Conservation (phyloP, 2,797 vertebrate species). For the Mus minutoides region DNA sequence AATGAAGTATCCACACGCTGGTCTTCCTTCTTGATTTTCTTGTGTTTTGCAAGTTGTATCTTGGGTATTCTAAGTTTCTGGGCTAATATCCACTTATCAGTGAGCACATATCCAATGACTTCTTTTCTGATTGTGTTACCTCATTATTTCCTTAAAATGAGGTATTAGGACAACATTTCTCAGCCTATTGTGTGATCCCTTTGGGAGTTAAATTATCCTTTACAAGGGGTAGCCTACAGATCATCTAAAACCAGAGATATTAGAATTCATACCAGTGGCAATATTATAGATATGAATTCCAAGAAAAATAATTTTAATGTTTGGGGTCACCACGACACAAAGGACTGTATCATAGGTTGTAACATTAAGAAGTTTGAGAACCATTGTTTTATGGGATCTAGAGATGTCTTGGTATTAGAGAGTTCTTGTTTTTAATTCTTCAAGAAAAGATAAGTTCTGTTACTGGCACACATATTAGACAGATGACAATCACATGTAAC, state of each 20-base stretch:
- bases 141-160: not conserved
- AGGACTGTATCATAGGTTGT: not conserved
- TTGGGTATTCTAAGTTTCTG: too few relatives aligned
- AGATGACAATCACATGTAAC: not conserved
- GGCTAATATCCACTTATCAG: too few relatives aligned
- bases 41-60: too few relatives aligned
- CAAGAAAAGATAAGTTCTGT: not conserved
- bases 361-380: not conserved
- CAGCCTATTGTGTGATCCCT: not conserved
- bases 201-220: not conserved
- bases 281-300: not conserved
- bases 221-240: not conserved
- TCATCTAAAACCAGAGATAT: not conserved
- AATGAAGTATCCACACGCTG: too few relatives aligned
- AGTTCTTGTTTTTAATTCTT: not conserved
- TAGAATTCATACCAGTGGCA: not conserved
- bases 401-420: not conserved
- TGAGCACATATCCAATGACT: too few relatives aligned
- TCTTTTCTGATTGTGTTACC: too few relatives aligned
- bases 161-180: not conserved
- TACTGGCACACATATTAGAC: not conserved
- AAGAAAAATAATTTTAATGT: not conserved
- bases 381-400: not conserved
- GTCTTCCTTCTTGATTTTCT: too few relatives aligned
- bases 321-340: not conserved